Conservation (phyloP, 2,113 vertebrate genomes). For the Seriola rivoliana region DNA sequence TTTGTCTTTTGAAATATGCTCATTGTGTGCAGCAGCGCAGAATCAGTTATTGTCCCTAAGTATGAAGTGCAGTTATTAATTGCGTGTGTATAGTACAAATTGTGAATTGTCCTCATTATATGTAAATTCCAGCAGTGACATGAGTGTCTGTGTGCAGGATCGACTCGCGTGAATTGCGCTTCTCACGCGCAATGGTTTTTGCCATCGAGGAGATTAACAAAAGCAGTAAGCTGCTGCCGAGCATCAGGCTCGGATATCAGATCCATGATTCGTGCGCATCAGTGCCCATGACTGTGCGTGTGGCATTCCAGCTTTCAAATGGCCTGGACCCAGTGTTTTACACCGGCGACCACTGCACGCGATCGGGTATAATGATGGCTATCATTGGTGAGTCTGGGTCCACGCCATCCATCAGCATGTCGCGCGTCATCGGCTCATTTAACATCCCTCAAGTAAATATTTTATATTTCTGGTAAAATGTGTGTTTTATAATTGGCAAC, state of each 20-base stretch:
- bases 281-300: slow-evolving; percentile 59
- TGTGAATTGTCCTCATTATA: background rate
- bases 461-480: fast-evolving
- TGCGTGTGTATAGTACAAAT: background rate
- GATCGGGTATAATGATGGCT: slow-evolving; percentile 57
- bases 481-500: background rate
- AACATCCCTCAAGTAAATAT: slow-evolving; percentile 78
- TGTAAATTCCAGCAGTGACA: background rate
- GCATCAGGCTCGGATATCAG: slow-evolving; percentile 75
- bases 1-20: too few relatives aligned
- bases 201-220: slow-evolving; percentile 84
- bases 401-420: slow-evolving; percentile 78
- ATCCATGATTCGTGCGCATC: slow-evolving; percentile 80
- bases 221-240: slow-evolving; percentile 74
- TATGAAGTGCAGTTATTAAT: background rate
- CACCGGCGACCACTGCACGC: slow-evolving; percentile 34
- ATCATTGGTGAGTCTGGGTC: slow-evolving; percentile 80
- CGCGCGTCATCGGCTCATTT: slow-evolving; percentile 71
- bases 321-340: slow-evolving; percentile 49
- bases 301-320: slow-evolving; percentile 75
- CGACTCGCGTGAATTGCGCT: slow-evolving; percentile 71
- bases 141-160: slow-evolving; percentile 57
- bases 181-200: slow-evolving; percentile 77
- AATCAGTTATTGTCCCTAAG: background rate
- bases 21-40: too few relatives aligned